Conservation (phyloP, 2,797 vertebrate genomes). For the Buceros bicornis region DNA sequence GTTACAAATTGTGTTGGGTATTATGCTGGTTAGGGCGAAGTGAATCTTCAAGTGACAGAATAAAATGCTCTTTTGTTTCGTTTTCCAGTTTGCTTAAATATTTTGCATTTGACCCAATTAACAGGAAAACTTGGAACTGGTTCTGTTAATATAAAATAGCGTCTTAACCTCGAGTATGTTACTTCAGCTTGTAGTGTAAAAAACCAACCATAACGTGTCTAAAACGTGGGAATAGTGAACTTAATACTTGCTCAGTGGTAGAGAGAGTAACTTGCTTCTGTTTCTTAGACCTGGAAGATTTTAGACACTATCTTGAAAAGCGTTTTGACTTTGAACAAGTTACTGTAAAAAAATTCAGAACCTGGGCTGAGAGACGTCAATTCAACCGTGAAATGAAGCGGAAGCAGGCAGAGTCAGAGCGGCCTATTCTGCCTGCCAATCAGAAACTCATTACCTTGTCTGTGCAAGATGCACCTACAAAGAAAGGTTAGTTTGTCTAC, state of each 20-base stretch:
- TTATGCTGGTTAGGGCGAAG: neutral
- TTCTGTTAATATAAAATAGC: neutral
- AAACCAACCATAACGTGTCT: fast-evolving
- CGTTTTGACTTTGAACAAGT: slow-evolving; percentile 99
- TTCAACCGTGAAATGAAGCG: slow-evolving; percentile 99
- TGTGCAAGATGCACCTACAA: slow-evolving; percentile 96
- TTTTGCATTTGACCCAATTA: neutral
- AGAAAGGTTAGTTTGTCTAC: slow-evolving; percentile 87
- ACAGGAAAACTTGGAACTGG: neutral
- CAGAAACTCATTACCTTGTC: slow-evolving; percentile 99
- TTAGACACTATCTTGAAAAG: slow-evolving; percentile 92
- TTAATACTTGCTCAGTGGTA: neutral
- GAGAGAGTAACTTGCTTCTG: neutral
- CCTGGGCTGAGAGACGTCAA: slow-evolving; percentile 96
- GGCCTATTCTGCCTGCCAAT: slow-evolving; percentile 96
- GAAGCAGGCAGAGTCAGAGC: slow-evolving; percentile 95
- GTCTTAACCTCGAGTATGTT: neutral
- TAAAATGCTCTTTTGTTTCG: neutral
- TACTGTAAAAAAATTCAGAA: slow-evolving; percentile 97
- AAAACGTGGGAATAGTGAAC: neutral
- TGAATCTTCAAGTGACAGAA: neutral
- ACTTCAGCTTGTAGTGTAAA: neutral
- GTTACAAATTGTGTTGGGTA: neutral
- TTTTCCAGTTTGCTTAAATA: neutral
- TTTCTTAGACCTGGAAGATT: slow-evolving; percentile 91